Conservation (phyloP, 2,797 vertebrate species). For the Dromococcyx pavoninus region DNA sequence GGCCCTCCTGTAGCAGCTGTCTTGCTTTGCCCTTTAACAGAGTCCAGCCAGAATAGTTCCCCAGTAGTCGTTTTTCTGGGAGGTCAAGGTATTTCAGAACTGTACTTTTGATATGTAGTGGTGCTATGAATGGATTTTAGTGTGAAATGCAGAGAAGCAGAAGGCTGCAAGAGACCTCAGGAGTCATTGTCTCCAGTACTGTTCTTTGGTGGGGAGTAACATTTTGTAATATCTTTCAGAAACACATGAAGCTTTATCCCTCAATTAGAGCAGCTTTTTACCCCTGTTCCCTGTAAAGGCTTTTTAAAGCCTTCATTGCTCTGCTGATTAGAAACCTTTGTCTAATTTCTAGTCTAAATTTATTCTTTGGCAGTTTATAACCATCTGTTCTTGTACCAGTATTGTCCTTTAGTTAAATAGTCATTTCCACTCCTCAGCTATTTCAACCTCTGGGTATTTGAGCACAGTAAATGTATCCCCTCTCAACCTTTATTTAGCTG, state of each 20-base stretch:
- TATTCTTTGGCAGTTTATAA: constrained; percentile 59
- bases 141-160: neutral
- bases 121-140: neutral
- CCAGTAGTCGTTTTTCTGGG: neutral
- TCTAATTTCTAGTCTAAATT: constrained; percentile 65
- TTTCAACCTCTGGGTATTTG: constrained; percentile 26
- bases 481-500: constrained; percentile 33
- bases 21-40: neutral
- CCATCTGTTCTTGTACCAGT: constrained; percentile 63
- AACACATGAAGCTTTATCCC: neutral
- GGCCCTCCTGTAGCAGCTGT: neutral
- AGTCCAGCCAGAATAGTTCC: neutral
- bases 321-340: constrained; percentile 57
- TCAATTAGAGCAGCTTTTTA: constrained; percentile 41
- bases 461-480: neutral
- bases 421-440: constrained; percentile 6
- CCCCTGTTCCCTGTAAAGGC: constrained; percentile 22
- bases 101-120: neutral
- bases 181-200: neutral
- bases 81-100: neutral
- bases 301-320: constrained; percentile 49
- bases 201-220: neutral
- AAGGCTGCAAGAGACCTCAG: neutral
- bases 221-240: constrained; percentile 33
- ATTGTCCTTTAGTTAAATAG: constrained; percentile 61